Evolutionary conservation across 2,797 vertebrate species (phyloP), one percentile per base, ranked within the genome.

Genomic region (Malacoctenus gilli): DNA sequence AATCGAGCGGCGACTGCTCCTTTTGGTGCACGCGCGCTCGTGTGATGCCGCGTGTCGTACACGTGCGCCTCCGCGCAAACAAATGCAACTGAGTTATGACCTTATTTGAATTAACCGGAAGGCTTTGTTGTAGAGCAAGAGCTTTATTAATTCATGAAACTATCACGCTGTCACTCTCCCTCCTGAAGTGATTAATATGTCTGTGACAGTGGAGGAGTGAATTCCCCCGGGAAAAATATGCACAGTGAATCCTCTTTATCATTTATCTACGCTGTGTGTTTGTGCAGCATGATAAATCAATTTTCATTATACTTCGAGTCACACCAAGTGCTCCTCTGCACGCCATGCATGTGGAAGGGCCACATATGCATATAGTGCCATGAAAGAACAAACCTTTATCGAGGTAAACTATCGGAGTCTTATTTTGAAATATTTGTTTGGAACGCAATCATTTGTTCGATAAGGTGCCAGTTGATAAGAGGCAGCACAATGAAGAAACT

Each of bases 91-190:
- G 79, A 84, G 77, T 83, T 85, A 80, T 81, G 80, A 75, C 80
- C 82, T 84, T 83, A 80, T 84, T 83, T 72, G 54, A 72, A 82
- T 80, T 85, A 85, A 86, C 72, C 63, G 14, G 77, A 80, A 77
- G 80, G 63, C 76, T 84, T 85, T 87, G 82, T 79, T 83, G 68
- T 81, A 76, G 55, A 72, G 77, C 64, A 50, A 71, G 58, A 59
- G 71, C 63, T 86, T 88, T 85, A 88, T 85, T 85, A 87, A 89
- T 89, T 87, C 83, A 87, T 86, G 73, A 64, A 78, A 77, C 63
- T 60, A 72, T 79, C 68, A 65, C 42, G 48, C 72, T 83, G 84
- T 83, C 83, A 83, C 68, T 88, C 77, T 72, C 39, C 69, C 57
- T 59, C 68, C 30, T 30, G 57, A 77, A 72, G 65, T 85, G 80